Conservation (phyloP, 1,140 invertebrate genomes). For the Phocides pigmalion region DNA sequence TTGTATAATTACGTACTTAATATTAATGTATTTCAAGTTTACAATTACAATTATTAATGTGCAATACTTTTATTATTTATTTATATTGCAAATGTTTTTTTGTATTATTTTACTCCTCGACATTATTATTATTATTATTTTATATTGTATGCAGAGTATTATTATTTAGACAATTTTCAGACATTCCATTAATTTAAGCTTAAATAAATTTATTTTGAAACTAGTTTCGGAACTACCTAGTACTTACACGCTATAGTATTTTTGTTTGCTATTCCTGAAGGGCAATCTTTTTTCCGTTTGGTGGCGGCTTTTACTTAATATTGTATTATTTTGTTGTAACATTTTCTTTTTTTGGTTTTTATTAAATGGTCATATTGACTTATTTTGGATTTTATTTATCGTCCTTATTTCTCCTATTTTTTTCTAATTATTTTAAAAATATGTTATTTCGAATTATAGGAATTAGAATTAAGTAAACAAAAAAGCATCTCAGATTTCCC, state of each 20-base stretch:
- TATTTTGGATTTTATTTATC: slow-evolving; percentile 63
- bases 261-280: slow-evolving; percentile 1
- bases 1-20: slow-evolving; percentile 43
- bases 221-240: no score
- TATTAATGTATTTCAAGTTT: slow-evolving; percentile 38
- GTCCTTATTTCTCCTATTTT: slow-evolving; percentile 39
- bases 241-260: no score
- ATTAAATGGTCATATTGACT: slow-evolving; percentile 78
- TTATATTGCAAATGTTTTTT: slow-evolving; percentile 1
- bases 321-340: slow-evolving; percentile 65
- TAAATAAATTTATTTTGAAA: not conserved
- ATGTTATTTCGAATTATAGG: no score
- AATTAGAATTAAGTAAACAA: no score
- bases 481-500: no score
- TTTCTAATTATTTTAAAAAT: slow-evolving; percentile 1
- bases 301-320: slow-evolving; percentile 66
- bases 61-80: slow-evolving; percentile 45
- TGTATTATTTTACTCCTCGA: slow-evolving; percentile 2
- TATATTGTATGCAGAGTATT: not conserved
- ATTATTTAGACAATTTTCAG: not conserved
- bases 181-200: slow-evolving; percentile 8
- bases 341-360: slow-evolving; percentile 71
- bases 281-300: slow-evolving; percentile 42
- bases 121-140: not conserved
- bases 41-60: slow-evolving; percentile 33